Conservation (phyloP, 2,888 invertebrate species). For the Trichogramma dendrolimi region DNA sequence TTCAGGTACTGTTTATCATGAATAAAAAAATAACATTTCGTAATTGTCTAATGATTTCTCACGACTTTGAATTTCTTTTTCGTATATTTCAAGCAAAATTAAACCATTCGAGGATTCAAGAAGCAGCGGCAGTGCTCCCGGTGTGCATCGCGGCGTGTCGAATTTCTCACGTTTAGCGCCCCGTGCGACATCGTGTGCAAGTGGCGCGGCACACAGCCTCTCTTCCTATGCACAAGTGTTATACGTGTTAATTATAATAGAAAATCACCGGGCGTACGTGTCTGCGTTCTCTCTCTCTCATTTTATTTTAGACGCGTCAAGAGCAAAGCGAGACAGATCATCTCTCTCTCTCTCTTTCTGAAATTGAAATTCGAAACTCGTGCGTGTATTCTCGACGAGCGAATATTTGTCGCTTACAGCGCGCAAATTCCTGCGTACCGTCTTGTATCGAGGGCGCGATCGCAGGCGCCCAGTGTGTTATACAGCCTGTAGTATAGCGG, state of each 20-base stretch:
- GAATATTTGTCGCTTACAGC: neutral
- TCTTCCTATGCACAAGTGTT: neutral
- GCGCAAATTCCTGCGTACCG: neutral
- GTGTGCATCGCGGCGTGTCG: neutral
- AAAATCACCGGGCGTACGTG: too few relatives aligned
- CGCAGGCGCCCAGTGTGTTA: too few relatives aligned
- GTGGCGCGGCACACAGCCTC: neutral
- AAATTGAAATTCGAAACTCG: conserved; percentile 20
- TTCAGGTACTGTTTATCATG: too few relatives aligned
- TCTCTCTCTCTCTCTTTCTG: neutral
- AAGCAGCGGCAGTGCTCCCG: too few relatives aligned
- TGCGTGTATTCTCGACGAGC: neutral
- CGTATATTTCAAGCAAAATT: too few relatives aligned
- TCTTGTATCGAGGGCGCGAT: neutral
- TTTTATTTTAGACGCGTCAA: too few relatives aligned
- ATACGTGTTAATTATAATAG: too few relatives aligned
- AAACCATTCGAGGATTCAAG: too few relatives aligned
- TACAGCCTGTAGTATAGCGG: neutral
- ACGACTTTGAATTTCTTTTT: too few relatives aligned
- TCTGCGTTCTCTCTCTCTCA: too few relatives aligned
- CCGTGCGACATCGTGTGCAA: neutral
- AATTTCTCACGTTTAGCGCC: conserved; percentile 5
- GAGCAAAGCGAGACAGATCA: neutral
- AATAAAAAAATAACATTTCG: too few relatives aligned
- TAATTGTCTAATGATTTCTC: too few relatives aligned